Base-by-base conservation (phyloP, 2,113 vertebrate species). In the Amphiprion ocellaris region DNA sequence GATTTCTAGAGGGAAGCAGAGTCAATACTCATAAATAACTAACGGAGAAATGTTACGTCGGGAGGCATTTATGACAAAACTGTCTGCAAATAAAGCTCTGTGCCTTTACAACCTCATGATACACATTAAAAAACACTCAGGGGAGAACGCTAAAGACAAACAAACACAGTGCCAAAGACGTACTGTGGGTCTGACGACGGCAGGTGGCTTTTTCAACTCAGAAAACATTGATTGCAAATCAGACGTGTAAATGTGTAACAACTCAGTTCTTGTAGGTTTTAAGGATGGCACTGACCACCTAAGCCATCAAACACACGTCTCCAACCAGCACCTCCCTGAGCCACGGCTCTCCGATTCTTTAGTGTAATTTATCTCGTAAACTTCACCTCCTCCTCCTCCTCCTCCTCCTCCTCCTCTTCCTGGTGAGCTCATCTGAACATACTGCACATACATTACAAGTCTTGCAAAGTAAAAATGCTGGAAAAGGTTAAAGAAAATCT, bases 401-500 rank as follows among this genome's bases (percentile, higher is more conserved):
- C 76, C 17, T 26, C 50, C 15, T 7, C 24, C 50, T 39, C 69
- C 53, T 46, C 76, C 62, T 0, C 3, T 17, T 26, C 50, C 15
- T 7, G 16, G 39, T 77, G 60, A 88, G 78, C 68, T 84, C 66
- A 44, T 70, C 64, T 76, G 64, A 83, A 84, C 71, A 74, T 84
- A 83, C 80, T 90, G 85, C 79, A 91, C 80, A 63, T 53, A 85
- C 11, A 15, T 85, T 53, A 81, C 75, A 74, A 80, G 72, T 71
- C 59, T 89, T 76, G 81, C 82, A 89, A 80, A 84, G 65, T 80
- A 86, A 78, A 87, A 73, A 86, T 80, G 74, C 59, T 61, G 77
- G 86, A 68, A 81, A 95, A 91, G 79, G 74, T 74, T 14, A 87
- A 75, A 66, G 54, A 66, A 85, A 73, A 75, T 14, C 24, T 82